Evolutionary conservation across 2,797 vertebrate species (phyloP).

Genomic region (Sebastes nivosus): DNA sequence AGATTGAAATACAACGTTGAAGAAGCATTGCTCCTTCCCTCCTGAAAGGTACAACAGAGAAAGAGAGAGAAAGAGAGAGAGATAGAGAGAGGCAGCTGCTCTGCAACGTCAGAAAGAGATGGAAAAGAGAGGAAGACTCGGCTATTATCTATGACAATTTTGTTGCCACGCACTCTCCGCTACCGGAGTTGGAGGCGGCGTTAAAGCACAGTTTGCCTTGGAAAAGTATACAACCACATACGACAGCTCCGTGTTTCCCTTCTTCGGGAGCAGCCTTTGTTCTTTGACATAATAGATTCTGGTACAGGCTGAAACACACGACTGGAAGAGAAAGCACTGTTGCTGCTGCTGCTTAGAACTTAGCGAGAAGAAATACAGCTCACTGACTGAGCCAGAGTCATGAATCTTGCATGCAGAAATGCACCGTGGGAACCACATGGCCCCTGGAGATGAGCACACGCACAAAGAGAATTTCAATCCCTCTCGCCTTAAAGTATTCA

Average conservation of each 20-base stretch:
- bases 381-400: constrained; percentile 37
- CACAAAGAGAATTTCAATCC: constrained; percentile 48
- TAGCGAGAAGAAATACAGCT: constrained; percentile 42
- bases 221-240: constrained; percentile 61
- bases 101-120: constrained; percentile 54
- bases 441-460: constrained; percentile 39
- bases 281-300: constrained; percentile 55
- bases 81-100: constrained; percentile 46
- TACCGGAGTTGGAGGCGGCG: constrained; percentile 51
- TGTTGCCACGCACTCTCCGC: constrained; percentile 63
- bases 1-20: constrained; percentile 79
- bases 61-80: constrained; percentile 10
- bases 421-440: constrained; percentile 43
- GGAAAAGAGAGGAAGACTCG: constrained; percentile 44
- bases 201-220: constrained; percentile 64
- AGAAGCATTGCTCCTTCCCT: constrained; percentile 69
- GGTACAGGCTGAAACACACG: constrained; percentile 41
- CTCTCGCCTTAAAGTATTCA: background rate
- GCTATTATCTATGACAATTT: constrained; percentile 72
- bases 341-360: constrained; percentile 53
- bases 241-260: constrained; percentile 40
- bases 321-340: constrained; percentile 56
- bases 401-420: constrained; percentile 56
- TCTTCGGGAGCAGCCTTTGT: constrained; percentile 53
- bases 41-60: constrained; percentile 73